Base-by-base conservation (phyloP, 2,113 vertebrate genomes). In the Agapornis roseicollis region DNA sequence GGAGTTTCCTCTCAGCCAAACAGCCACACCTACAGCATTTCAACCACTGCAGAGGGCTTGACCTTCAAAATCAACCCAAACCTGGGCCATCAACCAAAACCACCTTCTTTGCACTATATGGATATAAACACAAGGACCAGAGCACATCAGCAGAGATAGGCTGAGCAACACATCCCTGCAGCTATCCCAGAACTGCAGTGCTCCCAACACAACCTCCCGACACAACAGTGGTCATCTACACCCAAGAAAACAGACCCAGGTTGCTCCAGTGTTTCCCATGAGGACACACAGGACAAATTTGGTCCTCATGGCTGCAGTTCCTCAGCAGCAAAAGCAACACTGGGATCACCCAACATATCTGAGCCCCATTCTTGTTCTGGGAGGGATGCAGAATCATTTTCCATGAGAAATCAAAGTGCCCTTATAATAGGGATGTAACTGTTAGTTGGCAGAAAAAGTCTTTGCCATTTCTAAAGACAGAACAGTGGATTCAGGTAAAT, bases 101-200 rank as follows among this genome's bases (percentile, higher is more conserved):
- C 0, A 0, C 35, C 2, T 1, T 39, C 76, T 39, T 77, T 69
- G 39, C 12, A 27, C n/a, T 55, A 6, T 4, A 5, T 9, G 9
- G 18, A 47, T 15, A 80, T 13, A 65, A 89, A 52, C 14, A 29
- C 27, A n/a, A 69, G 25, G 42, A 71, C 14, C n/a, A 91, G n/a
- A 52, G 29, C 17, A 60, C 35, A 61, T 28, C n/a, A 4, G 18
- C 2, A 78, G 61, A 86, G 10, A 42, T 6, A 64, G 3, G 15
- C 9, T 24, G 47, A n/a, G 55, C 42, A 94, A 81, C 29, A 41
- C 58, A 79, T 39, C 68, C 61, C 74, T 39, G 39, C 42, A 81
- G 46, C 46, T 58, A 13, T 35, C 35, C 47, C 37, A 52, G 47
- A 78, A 25, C 9, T 65, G 29, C 1, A 1, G 60, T 23, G 29